Evolutionary conservation across 1,140 invertebrate species (phyloP).

Genomic region (Latrodectus geometricus): DNA sequence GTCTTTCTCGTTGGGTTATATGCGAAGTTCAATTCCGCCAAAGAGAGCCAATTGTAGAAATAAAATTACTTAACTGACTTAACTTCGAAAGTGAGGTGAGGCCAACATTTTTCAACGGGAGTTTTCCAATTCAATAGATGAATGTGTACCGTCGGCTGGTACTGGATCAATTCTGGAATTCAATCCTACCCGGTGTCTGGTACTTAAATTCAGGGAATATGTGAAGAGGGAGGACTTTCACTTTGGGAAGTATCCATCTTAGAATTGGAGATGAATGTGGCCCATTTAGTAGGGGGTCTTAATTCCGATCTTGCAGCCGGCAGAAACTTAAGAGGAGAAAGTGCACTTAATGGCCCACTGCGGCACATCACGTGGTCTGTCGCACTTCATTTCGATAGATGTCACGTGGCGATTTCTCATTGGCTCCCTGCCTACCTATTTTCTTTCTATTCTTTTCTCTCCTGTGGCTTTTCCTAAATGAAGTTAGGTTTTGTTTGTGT

Average conservation of each 20-base stretch:
- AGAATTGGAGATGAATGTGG: not conserved
- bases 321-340: conserved; percentile 11
- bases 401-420: conserved; percentile 59
- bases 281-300: conserved; percentile 35
- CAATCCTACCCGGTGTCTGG: not conserved
- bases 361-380: conserved; percentile 56
- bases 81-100: not conserved
- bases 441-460: not conserved
- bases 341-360: conserved; percentile 53
- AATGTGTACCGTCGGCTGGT: not conserved
- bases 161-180: not conserved
- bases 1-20: too few relatives aligned
- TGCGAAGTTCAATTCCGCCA: too few relatives aligned
- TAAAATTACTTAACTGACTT: conserved; percentile 8
- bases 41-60: not conserved
- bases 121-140: not conserved
- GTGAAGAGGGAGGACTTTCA: not conserved
- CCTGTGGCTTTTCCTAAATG: conserved; percentile 22
- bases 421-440: conserved; percentile 19
- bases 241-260: conserved; percentile 19
- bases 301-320: conserved; percentile 29
- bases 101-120: not conserved
- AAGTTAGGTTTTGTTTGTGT: conserved; percentile 33
- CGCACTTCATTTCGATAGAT: conserved; percentile 59
- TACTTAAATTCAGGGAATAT: conserved; percentile 12